Conservation (phyloP, 2,888 invertebrate species). For the Heliothis peltigera region DNA sequence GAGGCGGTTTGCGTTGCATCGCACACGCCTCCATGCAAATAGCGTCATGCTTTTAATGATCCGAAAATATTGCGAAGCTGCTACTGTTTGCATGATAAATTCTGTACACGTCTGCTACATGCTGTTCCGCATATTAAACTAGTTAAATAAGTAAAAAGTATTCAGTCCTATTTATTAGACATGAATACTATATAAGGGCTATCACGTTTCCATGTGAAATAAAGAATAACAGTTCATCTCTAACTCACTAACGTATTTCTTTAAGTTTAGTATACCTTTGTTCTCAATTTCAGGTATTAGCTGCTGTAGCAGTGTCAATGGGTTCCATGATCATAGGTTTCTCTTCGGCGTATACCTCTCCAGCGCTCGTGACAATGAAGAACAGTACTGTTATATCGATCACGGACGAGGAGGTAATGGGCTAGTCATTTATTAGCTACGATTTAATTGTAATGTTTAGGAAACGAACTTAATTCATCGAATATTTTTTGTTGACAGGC, state of each 20-base stretch:
- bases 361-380: slow-evolving; percentile 94
- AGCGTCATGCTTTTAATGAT: slow-evolving; percentile 68
- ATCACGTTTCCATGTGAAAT: not conserved
- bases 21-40: slow-evolving; percentile 77
- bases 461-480: slow-evolving; percentile 11
- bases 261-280: slow-evolving; percentile 6
- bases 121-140: not conserved
- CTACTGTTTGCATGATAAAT: slow-evolving; percentile 42
- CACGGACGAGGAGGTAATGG: slow-evolving; percentile 90
- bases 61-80: slow-evolving; percentile 47
- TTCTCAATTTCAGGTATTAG: slow-evolving; percentile 92
- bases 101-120: not conserved
- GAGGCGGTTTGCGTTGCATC: slow-evolving; percentile 68
- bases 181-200: too few relatives aligned
- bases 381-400: slow-evolving; percentile 90
- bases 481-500: slow-evolving; percentile 86
- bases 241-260: not conserved
- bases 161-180: too few relatives aligned
- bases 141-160: too few relatives aligned
- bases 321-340: slow-evolving; percentile 97
- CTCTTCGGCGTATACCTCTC: slow-evolving; percentile 96
- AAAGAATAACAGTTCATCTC: not conserved
- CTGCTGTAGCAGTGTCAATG: slow-evolving; percentile 95
- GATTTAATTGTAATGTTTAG: slow-evolving; percentile 11
- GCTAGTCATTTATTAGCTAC: slow-evolving; percentile 10